phyloP scores from a whole-genome alignment of 2,113 vertebrate genomes.

The Phainopepla nitens region DNA sequence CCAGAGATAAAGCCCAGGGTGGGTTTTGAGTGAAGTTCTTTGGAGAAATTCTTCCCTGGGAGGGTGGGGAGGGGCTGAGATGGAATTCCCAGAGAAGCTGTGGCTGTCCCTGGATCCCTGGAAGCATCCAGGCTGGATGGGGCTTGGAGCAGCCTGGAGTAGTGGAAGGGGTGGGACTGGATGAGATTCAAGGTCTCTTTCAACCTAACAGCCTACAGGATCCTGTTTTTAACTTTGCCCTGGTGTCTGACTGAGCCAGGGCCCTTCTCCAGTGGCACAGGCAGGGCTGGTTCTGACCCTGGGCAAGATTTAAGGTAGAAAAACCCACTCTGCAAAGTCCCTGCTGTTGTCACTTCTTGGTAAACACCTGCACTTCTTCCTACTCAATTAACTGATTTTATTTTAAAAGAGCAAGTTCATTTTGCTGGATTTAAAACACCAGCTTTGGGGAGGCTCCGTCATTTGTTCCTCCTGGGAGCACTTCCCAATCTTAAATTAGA shows the following conservation, averaged over 20 bases:
- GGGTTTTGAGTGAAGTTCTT: background rate
- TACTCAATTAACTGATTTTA: background rate
- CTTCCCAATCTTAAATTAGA: conserved; percentile 12
- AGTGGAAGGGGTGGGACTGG: fast-evolving
- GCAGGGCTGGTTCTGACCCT: background rate
- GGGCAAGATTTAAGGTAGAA: fast-evolving
- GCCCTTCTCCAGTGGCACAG: background rate
- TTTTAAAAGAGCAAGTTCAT: background rate
- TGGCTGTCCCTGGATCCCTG: background rate
- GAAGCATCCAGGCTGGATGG: fast-evolving
- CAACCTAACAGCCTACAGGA: background rate
- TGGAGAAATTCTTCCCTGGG: background rate
- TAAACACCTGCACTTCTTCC: background rate
- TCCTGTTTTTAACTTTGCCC: too few species aligned
- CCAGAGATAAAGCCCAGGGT: background rate
- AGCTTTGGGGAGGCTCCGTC: background rate
- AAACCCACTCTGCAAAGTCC: background rate
- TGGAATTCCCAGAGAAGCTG: background rate
- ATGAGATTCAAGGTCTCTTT: background rate
- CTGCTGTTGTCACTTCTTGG: background rate
- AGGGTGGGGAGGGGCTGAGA: background rate
- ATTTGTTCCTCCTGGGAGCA: background rate
- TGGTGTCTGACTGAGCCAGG: background rate
- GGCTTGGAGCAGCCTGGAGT: background rate
- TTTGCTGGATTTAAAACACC: background rate